Percentiles rank a stretch among this genome's conserved stretches.
phyloP scores from a whole-genome alignment of 1,140 invertebrate genomes.

The Wasmannia auropunctata region DNA sequence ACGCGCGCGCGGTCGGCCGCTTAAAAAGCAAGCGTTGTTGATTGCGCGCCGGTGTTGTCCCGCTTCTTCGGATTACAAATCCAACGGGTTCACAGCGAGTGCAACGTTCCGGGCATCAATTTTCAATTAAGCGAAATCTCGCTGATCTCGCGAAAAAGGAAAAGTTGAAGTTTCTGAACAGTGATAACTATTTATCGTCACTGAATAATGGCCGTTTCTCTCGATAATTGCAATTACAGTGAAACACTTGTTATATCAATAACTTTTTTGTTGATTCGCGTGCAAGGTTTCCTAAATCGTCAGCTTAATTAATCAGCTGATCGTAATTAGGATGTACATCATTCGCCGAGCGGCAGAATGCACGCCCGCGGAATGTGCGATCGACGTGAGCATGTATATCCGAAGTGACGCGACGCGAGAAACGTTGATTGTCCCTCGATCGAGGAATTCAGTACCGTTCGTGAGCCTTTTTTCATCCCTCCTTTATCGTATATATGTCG shows the following conservation, averaged over 20 bases:
- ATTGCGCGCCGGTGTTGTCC: slow-evolving; percentile 15
- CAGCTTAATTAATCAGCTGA: background rate
- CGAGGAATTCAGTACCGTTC: slow-evolving; percentile 9
- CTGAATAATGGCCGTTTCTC: background rate
- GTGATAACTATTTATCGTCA: background rate
- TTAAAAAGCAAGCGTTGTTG: background rate
- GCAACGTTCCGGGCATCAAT: background rate
- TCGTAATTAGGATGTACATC: background rate
- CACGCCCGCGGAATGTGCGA: background rate
- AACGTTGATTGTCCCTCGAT: background rate
- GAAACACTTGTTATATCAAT: background rate
- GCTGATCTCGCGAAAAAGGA: background rate
- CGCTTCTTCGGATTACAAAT: slow-evolving; percentile 12
- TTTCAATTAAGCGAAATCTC: background rate
- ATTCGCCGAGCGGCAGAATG: background rate
- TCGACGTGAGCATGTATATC: background rate
- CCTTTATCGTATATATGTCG: slow-evolving; percentile 22
- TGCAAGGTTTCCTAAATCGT: background rate
- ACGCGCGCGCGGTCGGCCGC: background rate
- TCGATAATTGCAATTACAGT: background rate
- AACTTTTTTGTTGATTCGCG: background rate
- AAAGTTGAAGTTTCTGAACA: background rate
- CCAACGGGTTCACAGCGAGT: background rate
- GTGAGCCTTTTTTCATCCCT: background rate
- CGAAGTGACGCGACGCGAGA: background rate